phyloP scores from a whole-genome alignment of 2,888 invertebrate species.

The Xanthorhoe designata region DNA sequence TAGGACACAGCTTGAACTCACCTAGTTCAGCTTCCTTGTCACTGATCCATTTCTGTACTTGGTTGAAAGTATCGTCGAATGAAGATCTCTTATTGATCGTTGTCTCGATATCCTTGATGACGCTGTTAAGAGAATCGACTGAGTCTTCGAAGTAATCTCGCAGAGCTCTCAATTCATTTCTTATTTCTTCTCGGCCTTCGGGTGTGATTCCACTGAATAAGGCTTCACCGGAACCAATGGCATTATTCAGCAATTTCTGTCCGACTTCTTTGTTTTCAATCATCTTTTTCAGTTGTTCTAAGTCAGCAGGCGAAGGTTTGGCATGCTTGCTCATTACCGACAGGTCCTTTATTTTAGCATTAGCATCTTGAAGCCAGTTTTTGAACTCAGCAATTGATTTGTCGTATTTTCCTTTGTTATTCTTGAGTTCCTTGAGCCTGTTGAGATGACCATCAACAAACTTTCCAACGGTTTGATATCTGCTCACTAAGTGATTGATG shows the following conservation, averaged over 20 bases:
- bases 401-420: conserved; percentile 89
- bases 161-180: conserved; percentile 92
- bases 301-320: conserved; percentile 91
- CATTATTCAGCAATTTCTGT: conserved; percentile 90
- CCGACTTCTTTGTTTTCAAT: conserved; percentile 92
- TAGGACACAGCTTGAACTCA: conserved; percentile 90
- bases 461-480: conserved; percentile 91
- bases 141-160: conserved; percentile 94
- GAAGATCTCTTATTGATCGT: conserved; percentile 96
- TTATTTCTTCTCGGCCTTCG: conserved; percentile 93
- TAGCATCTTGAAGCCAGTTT: conserved; percentile 91
- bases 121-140: conserved; percentile 92
- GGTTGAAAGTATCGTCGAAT: conserved; percentile 96
- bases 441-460: conserved; percentile 89
- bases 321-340: conserved; percentile 90
- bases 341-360: conserved; percentile 90
- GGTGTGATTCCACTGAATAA: conserved; percentile 94
- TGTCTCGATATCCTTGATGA: conserved; percentile 95
- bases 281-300: conserved; percentile 91
- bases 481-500: conserved; percentile 90
- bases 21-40: conserved; percentile 91
- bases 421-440: conserved; percentile 89
- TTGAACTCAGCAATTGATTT: conserved; percentile 89
- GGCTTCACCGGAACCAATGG: conserved; percentile 94
- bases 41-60: conserved; percentile 94